Percentiles rank a stretch among this genome's conserved stretches.
These are phyloP conservation scores for Enteromius thamalakanensis DNA, from an alignment of 2,797 vertebrate genomes.

Conservation along the genomic window DNA sequence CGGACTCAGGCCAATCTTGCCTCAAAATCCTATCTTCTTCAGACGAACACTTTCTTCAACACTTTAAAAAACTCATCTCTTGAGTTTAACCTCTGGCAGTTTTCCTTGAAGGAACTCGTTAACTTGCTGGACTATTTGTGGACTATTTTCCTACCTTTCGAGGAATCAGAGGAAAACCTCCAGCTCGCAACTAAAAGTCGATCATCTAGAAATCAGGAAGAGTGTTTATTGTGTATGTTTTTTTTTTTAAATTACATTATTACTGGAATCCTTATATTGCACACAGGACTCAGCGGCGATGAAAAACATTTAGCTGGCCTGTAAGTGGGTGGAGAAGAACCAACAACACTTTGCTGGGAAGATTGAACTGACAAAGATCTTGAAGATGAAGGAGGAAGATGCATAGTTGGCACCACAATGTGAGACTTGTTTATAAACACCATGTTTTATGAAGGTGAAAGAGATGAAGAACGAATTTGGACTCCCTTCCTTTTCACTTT, in stretches of 20 bases:
- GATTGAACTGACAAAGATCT: not conserved
- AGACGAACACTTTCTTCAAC: no score
- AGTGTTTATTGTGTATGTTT: no score
- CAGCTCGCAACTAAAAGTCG: no score
- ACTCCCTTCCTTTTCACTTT: not conserved
- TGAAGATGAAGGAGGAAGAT: not conserved
- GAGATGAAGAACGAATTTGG: not conserved
- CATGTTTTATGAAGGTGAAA: not conserved
- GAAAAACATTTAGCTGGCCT: not conserved
- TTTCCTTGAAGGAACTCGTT: no score
- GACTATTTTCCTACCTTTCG: no score
- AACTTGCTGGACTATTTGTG: no score
- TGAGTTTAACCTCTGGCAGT: no score
- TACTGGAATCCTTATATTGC: not conserved
- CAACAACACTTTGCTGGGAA: not conserved
- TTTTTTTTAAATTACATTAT: not conserved
- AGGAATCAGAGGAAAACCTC: no score
- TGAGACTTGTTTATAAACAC: not conserved
- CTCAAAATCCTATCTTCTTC: no score
- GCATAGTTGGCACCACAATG: not conserved
- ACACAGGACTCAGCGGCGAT: not conserved
- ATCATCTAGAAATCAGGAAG: no score
- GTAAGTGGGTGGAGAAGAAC: slow-evolving; percentile 3
- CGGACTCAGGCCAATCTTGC: no score
- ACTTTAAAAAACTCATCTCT: no score